Evolutionary conservation across 2,113 vertebrate genomes (phyloP).

Genomic region (Polypterus bichir): DNA sequence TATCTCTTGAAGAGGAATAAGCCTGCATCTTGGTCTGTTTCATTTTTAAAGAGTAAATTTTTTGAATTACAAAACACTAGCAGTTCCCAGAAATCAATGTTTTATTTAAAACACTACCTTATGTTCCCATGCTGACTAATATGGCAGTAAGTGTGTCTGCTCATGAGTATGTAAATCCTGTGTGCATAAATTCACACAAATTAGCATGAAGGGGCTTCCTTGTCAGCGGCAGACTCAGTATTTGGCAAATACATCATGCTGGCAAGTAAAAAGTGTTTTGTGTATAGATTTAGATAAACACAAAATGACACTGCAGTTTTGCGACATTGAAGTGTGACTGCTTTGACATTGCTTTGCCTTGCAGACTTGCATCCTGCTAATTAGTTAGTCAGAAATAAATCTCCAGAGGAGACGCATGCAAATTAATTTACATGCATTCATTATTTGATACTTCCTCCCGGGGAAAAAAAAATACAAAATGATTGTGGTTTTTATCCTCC

Average conservation of each 20-base stretch:
- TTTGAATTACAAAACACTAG: no score
- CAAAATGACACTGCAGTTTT: not conserved
- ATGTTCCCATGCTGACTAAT: not conserved
- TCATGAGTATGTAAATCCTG: constrained; percentile 60
- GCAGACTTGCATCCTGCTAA: not conserved
- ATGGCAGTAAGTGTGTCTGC: constrained; percentile 24
- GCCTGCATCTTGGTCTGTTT: no score
- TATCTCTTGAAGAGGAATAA: no score
- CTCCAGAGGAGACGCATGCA: constrained; percentile 16
- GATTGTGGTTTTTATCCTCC: constrained; percentile 30
- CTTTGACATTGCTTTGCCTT: not conserved
- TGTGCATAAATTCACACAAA: constrained; percentile 46
- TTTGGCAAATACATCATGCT: constrained; percentile 29
- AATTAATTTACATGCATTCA: constrained; percentile 22
- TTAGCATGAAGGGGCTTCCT: constrained; percentile 34
- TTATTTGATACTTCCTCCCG: constrained; percentile 29
- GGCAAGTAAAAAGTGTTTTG: constrained; percentile 35
- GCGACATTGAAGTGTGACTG: not conserved
- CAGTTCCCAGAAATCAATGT: no score
- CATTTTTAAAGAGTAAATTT: no score
- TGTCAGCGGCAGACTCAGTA: constrained; percentile 22
- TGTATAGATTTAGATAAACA: not conserved
- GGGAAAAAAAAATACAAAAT: constrained; percentile 15
- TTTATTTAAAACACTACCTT: not conserved
- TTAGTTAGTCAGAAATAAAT: constrained; percentile 5